phyloP scores from a whole-genome alignment of 2,797 vertebrate genomes.

The Falco rusticolus region DNA sequence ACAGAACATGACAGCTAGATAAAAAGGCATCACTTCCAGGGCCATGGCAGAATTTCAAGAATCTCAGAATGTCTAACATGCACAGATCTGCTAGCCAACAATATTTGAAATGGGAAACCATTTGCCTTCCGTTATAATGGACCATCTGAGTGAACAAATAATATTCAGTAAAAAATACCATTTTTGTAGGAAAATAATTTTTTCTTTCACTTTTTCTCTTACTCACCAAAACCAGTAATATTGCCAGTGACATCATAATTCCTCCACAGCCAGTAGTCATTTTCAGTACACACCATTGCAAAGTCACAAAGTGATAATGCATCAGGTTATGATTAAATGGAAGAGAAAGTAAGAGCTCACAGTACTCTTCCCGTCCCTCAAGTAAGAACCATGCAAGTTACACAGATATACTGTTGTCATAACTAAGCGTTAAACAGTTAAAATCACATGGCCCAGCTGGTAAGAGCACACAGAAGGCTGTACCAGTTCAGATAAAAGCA shows the following conservation, averaged over 20 bases:
- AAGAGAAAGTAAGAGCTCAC: not conserved
- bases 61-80: not conserved
- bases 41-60: not conserved
- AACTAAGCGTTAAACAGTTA: not conserved
- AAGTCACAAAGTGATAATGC: not conserved
- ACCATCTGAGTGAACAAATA: not conserved
- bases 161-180: not conserved
- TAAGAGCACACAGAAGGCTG: not conserved
- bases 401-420: not conserved
- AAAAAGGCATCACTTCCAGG: not conserved
- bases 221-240: not conserved
- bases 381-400: not conserved
- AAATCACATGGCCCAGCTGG: not conserved
- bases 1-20: not conserved
- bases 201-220: not conserved
- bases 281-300: not conserved
- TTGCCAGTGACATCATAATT: not conserved
- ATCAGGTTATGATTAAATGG: not conserved
- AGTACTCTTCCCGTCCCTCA: not conserved
- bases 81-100: not conserved
- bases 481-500: not conserved
- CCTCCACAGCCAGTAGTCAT: not conserved
- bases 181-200: not conserved
- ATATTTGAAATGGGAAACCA: not conserved
- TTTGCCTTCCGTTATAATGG: not conserved